phyloP scores from a whole-genome alignment of 2,797 vertebrate genomes.

The Picus viridis region DNA sequence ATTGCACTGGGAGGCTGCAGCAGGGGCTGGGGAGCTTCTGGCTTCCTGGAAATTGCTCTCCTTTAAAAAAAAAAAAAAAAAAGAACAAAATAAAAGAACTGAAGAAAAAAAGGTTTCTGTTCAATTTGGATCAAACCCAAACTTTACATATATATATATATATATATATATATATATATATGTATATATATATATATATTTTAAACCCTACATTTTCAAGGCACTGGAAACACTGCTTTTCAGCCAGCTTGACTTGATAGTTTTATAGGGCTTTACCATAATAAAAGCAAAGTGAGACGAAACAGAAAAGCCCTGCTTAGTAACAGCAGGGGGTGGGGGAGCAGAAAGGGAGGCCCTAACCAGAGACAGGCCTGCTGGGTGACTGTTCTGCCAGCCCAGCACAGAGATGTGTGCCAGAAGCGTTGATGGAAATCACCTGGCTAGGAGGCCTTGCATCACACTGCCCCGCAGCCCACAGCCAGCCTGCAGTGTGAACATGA shows the following conservation, averaged over 20 bases:
- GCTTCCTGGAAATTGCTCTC: conserved; percentile 62
- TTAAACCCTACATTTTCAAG: conserved; percentile 27
- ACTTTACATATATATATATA: neutral
- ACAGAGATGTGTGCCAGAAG: neutral
- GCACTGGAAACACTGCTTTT: conserved; percentile 57
- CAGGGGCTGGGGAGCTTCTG: conserved; percentile 54
- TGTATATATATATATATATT: neutral
- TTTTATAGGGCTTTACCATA: conserved; percentile 67
- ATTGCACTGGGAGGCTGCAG: neutral
- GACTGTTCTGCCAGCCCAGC: conserved; percentile 15
- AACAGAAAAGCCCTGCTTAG: conserved; percentile 67
- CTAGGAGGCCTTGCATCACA: neutral
- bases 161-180: neutral
- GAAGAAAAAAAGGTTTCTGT: conserved; percentile 18
- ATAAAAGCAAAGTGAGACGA: conserved; percentile 57
- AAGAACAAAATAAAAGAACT: neutral
- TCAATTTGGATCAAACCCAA: conserved; percentile 48
- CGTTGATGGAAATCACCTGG: neutral
- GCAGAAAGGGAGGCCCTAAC: conserved; percentile 23
- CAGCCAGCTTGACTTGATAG: conserved; percentile 66
- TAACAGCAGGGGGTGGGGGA: conserved; percentile 50
- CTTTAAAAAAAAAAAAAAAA: neutral
- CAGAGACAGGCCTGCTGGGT: conserved; percentile 45
- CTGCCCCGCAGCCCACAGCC: neutral
- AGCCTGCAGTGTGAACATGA: too few relatives aligned